Base-by-base conservation (phyloP, 2,113 vertebrate genomes). In the Menidia beryllina region DNA sequence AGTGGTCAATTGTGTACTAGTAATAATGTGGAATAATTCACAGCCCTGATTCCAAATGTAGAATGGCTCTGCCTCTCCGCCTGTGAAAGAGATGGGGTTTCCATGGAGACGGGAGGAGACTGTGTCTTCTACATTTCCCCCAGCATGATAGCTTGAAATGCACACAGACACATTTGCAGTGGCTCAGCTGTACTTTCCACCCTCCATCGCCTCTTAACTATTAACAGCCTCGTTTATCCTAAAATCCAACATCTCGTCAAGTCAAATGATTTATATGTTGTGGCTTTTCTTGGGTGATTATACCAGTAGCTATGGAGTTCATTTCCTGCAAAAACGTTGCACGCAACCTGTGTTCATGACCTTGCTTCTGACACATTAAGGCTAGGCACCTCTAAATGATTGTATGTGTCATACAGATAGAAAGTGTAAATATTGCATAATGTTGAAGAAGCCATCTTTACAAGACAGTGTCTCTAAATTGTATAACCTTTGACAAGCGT, bases 81-180 rank as follows among this genome's bases (percentile, higher is more conserved):
- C 79, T 87, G 79, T 86, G 81, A 89, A 86, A 75, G 86, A 91
- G 89, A 92, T 61, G 83, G 84, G 75, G 91, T 93, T 91, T 85
- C 93, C 89, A 93, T 92, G 90, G 91, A 88, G 87, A 93, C 86
- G 77, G 90, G 86, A 89, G 77, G 91, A 90, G 88, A 90, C 88
- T 86, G 81, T 85, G 84, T 89, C 89, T 92, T 91, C 88, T 82
- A 87, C 81, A 89, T 90, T 92, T 90, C 74, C 84, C 83, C 67
- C 76, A 83, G 83, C 73, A 65, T 61, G 82, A 82, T 87, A 56
- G 72, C 83, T 75, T 85, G 77, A 83, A 79, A 87, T 69, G 79
- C 79, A 73, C 71, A 69, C 48, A 61, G 53, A 34, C 53, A 55
- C 69, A 74, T 26, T 72, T 47, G 39, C 77, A 84, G 78, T 59